Conservation (phyloP, 2,113 vertebrate species). For the Larimichthys crocea region DNA sequence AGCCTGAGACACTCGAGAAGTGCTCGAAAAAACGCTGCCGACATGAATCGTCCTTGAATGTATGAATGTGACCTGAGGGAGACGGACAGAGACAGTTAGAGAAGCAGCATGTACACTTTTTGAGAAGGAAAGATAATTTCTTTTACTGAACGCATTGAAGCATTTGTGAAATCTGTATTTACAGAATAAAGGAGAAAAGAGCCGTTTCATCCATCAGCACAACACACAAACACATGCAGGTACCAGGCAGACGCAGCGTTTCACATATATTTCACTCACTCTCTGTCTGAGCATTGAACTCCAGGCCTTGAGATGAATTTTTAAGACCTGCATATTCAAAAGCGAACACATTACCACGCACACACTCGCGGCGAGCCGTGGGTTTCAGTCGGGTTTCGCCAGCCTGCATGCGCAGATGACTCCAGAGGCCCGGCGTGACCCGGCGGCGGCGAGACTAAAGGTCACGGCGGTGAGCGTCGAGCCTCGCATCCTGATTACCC, state of each 20-base stretch:
- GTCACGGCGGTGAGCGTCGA: conserved; percentile 88
- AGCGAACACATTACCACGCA: conserved; percentile 10
- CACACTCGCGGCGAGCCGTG: neutral
- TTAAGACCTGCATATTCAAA: conserved; percentile 68
- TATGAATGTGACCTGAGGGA: neutral
- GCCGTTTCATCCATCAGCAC: neutral
- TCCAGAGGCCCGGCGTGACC: conserved; percentile 74
- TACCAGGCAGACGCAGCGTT: neutral
- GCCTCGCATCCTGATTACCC: conserved; percentile 92
- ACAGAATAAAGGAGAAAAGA: neutral
- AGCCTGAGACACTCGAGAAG: neutral
- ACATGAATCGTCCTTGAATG: neutral
- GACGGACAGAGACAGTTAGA: neutral
- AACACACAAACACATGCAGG: neutral
- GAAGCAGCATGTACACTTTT: neutral
- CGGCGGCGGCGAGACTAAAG: conserved; percentile 82
- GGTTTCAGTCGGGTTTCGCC: conserved; percentile 31
- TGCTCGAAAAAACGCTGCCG: neutral
- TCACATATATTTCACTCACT: conserved; percentile 40
- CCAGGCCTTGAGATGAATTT: conserved; percentile 49
- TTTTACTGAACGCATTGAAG: neutral
- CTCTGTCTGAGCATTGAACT: conserved; percentile 32
- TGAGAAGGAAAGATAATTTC: neutral
- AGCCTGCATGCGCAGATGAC: conserved; percentile 80
- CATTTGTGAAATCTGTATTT: neutral